Evolutionary conservation across 2,797 vertebrate species (phyloP), one percentile per base, ranked within the genome.

Genomic region (Eospalax fontanierii): DNA sequence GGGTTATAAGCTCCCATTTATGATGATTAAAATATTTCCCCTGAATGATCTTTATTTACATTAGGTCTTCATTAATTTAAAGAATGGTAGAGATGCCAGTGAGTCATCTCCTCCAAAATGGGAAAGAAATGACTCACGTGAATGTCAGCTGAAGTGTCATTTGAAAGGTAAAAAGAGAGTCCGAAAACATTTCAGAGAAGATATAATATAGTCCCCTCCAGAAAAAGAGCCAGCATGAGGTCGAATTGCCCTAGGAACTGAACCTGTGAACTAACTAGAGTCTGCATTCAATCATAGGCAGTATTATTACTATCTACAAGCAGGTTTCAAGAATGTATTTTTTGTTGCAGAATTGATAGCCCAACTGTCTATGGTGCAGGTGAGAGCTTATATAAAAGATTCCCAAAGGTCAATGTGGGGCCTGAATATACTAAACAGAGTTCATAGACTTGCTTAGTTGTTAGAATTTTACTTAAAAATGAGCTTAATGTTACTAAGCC

Each of bases 41-140:
- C 61, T 46, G 90, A 85, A 80, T 57, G 70, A 76, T 68, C 57
- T 95, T 91, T 86, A 76, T 88, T 74, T 89, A 43, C 87, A 38
- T 50, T 91, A 91, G 80, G 26, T 26, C 11, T 86, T 83, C 40
- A 50, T 68, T 87, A 89, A 93, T 81, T 76, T 81, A 93, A 4
- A 93, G 90, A 91, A 75, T 35, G 43, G 57, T 83, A n/a, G 40
- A 65, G 70, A 79, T 84, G 28, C 16, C 59, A 79, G 30, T 73
- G 65, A 94, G 82, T 82, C 89, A 57, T 84, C 54, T 24, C 43
- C 24, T 57, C 40, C 4, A 92, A 87, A 74, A 0, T 46, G 9
- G 57, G 30, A 57, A 90, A 71, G n/a, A 35, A 90, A n/a, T 73
- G 38, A 68, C 75, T 92, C 71, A 59, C 43, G 11, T 46, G 54